These are phyloP conservation scores for Cynocephalus volans DNA, from an alignment of 2,113 vertebrate genomes.

Conservation along the genomic window DNA sequence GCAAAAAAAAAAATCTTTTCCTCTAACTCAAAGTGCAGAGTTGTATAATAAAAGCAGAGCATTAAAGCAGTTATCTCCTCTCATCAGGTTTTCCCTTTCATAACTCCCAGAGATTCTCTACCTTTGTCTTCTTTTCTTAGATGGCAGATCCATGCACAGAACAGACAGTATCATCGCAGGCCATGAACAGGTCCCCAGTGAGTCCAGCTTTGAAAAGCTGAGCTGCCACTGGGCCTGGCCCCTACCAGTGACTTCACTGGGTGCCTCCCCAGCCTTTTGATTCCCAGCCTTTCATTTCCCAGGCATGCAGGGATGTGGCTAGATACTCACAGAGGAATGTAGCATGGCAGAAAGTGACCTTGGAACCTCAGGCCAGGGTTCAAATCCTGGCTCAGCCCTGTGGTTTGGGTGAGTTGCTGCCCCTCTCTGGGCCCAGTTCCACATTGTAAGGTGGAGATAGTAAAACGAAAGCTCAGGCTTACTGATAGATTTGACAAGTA, in stretches of 20 bases:
- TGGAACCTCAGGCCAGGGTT: not conserved
- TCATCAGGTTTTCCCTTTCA: not conserved
- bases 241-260: not conserved
- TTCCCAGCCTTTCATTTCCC: not conserved
- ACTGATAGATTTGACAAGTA: not conserved
- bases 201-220: not conserved
- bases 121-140: not conserved
- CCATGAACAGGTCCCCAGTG: not conserved
- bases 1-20: constrained; percentile 11
- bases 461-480: not conserved
- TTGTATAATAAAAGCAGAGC: constrained; percentile 2
- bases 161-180: not conserved
- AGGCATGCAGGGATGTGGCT: too few species aligned
- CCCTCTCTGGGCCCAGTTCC: not conserved
- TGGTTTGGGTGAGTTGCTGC: not conserved
- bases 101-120: not conserved
- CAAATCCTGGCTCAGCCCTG: not conserved
- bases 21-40: not conserved
- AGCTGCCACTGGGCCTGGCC: not conserved
- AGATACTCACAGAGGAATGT: too few species aligned
- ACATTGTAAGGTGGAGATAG: not conserved
- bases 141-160: not conserved
- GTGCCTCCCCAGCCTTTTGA: not conserved
- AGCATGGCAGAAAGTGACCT: not conserved
- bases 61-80: constrained; percentile 1